Evolutionary conservation across 2,113 vertebrate species (phyloP).

Genomic region (Romanogobio albipinnatus): DNA sequence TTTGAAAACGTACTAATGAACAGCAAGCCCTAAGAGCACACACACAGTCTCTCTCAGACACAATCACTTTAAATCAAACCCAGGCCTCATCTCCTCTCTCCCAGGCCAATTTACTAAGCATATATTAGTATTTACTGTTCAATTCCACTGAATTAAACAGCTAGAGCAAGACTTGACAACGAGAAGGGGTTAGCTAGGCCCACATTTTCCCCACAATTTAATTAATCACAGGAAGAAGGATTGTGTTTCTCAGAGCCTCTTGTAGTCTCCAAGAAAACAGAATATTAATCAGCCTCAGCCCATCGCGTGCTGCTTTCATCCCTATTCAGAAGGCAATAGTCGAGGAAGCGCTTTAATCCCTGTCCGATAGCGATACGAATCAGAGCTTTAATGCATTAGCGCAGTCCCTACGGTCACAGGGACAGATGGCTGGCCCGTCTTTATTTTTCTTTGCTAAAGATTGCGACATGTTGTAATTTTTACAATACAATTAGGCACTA

Average conservation of each 20-base stretch:
- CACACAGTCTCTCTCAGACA: conserved; percentile 6
- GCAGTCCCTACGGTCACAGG: neutral
- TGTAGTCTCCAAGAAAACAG: neutral
- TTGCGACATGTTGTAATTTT: conserved; percentile 31
- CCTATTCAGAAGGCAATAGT: neutral
- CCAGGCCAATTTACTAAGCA: conserved; percentile 40
- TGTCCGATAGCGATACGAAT: neutral
- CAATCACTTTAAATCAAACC: conserved; percentile 48
- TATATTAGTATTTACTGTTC: conserved; percentile 66
- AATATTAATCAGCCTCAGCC: conserved; percentile 29
- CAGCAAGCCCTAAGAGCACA: conserved; percentile 43
- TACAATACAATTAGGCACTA: conserved; percentile 19
- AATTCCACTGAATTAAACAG: conserved; percentile 49
- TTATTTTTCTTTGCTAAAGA: conserved; percentile 26
- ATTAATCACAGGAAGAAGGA: conserved; percentile 44
- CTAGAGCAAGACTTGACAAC: conserved; percentile 12
- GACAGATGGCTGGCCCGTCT: conserved; percentile 25
- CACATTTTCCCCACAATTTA: conserved; percentile 25
- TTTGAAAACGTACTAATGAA: conserved; percentile 68
- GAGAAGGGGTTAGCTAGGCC: neutral
- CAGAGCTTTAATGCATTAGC: conserved; percentile 21
- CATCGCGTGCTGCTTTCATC: conserved; percentile 14
- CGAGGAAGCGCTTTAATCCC: conserved; percentile 23
- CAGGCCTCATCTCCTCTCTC: conserved; percentile 27
- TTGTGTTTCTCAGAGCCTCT: neutral